A percentile compares a stretch with the other conserved stretches of the same genome.
Evolutionary conservation across 2,888 invertebrate genomes (phyloP).

Genomic region (Mayetiola destructor): DNA sequence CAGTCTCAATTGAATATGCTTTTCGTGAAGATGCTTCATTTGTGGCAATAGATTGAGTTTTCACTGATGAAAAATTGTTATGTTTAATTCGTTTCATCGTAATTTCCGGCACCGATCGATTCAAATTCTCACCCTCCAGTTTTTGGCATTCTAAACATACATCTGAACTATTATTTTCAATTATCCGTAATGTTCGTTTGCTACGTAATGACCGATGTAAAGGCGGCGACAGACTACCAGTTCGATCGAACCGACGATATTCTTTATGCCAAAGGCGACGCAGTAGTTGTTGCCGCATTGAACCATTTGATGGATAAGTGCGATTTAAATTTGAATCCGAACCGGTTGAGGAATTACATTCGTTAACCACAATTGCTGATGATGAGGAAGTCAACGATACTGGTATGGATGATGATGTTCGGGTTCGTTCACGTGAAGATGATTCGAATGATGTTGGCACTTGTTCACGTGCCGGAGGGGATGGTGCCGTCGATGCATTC

Average conservation of each 20-base stretch:
- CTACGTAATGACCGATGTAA: constrained; percentile 19
- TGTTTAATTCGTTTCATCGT: constrained; percentile 2
- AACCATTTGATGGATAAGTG: constrained; percentile 16
- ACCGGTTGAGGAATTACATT: constrained; percentile 17
- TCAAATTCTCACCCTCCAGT: constrained; percentile 2
- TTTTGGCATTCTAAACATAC: constrained; percentile 13
- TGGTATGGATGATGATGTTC: not conserved
- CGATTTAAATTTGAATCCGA: constrained; percentile 18
- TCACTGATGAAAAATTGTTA: not conserved
- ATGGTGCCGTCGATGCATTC: not conserved
- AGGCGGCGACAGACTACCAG: constrained; percentile 21
- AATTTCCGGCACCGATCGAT: not conserved
- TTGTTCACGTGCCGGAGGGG: constrained; percentile 1
- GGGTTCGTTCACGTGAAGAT: not conserved
- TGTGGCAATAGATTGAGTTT: not conserved
- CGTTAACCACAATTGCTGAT: not conserved
- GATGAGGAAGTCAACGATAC: not conserved
- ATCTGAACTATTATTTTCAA: not conserved
- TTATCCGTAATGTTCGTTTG: not conserved
- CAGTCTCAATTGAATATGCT: not conserved
- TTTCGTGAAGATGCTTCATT: not conserved
- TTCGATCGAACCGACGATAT: constrained; percentile 17
- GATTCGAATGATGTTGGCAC: constrained; percentile 2
- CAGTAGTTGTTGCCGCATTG: constrained; percentile 31
- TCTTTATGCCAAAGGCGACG: constrained; percentile 29